Conservation (phyloP, 2,888 invertebrate species). For the Catocala fraxini region DNA sequence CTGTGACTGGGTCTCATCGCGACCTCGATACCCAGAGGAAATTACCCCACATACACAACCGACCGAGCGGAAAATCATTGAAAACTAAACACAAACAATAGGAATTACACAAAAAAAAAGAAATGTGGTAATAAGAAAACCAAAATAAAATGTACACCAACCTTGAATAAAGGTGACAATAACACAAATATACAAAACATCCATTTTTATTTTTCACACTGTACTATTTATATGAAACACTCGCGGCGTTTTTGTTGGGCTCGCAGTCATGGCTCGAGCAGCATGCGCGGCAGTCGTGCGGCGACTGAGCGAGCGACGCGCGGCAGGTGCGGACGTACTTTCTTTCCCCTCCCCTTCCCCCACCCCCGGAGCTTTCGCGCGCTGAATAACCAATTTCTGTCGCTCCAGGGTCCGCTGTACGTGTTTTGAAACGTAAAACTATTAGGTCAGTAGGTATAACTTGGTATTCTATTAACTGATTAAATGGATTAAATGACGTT, state of each 20-base stretch:
- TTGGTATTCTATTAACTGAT: conserved; percentile 39
- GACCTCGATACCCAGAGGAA: conserved; percentile 47
- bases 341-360: conserved; percentile 37
- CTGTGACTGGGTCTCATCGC: conserved; percentile 44
- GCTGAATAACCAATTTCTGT: conserved; percentile 75
- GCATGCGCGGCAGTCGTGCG: conserved; percentile 55
- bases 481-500: conserved; percentile 20
- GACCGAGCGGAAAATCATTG: conserved; percentile 41
- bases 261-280: conserved; percentile 68
- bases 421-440: conserved; percentile 53
- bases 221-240: conserved; percentile 62
- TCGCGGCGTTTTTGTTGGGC: conserved; percentile 66
- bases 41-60: conserved; percentile 50
- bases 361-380: conserved; percentile 68
- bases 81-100: conserved; percentile 58
- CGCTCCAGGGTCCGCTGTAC: conserved; percentile 60
- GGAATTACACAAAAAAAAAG: conserved; percentile 36
- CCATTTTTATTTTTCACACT: conserved; percentile 74
- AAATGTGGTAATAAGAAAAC: conserved; percentile 19
- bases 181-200: conserved; percentile 69
- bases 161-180: conserved; percentile 67
- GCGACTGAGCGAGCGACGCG: conserved; percentile 61
- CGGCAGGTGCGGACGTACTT: conserved; percentile 67
- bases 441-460: conserved; percentile 55
- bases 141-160: conserved; percentile 40